Conservation (phyloP, 2,888 invertebrate species). For the Aradus depressus region DNA sequence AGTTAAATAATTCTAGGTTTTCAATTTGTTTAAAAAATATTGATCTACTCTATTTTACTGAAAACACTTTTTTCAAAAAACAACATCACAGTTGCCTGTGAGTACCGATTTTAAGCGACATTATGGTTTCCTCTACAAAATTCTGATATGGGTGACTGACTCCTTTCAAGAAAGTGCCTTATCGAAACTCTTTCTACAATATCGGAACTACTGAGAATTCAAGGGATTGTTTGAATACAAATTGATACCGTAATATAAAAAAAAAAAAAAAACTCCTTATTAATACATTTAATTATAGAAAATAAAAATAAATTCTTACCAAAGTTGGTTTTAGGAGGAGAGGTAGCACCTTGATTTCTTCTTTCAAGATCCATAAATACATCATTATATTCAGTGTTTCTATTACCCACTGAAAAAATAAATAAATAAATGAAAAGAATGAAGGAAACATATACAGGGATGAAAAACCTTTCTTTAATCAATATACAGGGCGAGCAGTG, state of each 20-base stretch:
- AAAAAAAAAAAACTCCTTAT: neutral
- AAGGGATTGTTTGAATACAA: neutral
- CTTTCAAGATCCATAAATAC: neutral
- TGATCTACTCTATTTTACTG: too few species aligned
- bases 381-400: slow-evolving; percentile 1
- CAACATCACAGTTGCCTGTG: too few species aligned
- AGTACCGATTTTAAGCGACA: too few species aligned
- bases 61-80: too few species aligned
- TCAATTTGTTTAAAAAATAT: too few species aligned
- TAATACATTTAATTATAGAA: neutral
- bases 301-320: slow-evolving; percentile 9
- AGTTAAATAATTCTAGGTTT: too few species aligned
- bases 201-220: neutral
- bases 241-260: neutral
- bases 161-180: too few species aligned
- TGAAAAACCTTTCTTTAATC: slow-evolving; percentile 2
- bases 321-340: slow-evolving; percentile 17
- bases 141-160: too few species aligned
- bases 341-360: slow-evolving; percentile 16
- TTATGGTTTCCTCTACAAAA: too few species aligned
- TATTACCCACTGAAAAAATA: slow-evolving; percentile 9
- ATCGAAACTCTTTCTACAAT: too few species aligned
- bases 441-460: neutral
- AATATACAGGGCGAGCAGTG: neutral
- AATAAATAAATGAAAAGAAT: neutral